These are phyloP conservation scores for Prorops nasuta DNA, from an alignment of 1,140 invertebrate species.

Conservation along the genomic window DNA sequence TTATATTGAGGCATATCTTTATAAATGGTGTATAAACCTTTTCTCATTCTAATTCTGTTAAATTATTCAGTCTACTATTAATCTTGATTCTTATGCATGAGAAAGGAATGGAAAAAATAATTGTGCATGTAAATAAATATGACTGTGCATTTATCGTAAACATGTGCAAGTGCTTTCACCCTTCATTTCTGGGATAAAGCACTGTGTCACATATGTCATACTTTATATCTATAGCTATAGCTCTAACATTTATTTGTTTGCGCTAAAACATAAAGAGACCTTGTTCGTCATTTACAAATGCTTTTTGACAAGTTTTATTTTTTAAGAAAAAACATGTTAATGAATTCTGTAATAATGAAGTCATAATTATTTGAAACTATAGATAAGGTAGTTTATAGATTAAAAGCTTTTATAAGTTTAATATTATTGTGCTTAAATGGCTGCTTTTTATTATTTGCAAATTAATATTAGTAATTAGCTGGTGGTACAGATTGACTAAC, in stretches of 20 bases:
- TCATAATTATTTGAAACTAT: neutral
- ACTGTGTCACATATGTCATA: no score
- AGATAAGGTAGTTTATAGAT: slow-evolving; percentile 1
- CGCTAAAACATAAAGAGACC: no score
- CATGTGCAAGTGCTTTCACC: no score
- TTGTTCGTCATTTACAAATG: no score
- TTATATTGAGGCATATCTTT: neutral
- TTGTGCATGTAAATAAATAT: no score
- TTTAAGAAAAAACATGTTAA: neutral
- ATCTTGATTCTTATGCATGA: no score
- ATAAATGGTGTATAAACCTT: neutral
- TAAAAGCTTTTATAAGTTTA: neutral
- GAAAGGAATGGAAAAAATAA: no score
- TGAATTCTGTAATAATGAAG: neutral
- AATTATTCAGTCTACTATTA: no score
- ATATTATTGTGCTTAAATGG: neutral
- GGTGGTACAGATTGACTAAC: slow-evolving; percentile 8
- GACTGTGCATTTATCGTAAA: no score
- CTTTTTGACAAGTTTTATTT: neutral
- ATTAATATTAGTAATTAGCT: slow-evolving; percentile 9
- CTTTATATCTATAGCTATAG: no score
- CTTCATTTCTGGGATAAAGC: no score
- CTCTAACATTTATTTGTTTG: no score
- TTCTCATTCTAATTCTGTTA: neutral
- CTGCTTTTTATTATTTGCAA: neutral